Base-by-base conservation (phyloP, 2,113 vertebrate genomes). In the Alethe diademata region DNA sequence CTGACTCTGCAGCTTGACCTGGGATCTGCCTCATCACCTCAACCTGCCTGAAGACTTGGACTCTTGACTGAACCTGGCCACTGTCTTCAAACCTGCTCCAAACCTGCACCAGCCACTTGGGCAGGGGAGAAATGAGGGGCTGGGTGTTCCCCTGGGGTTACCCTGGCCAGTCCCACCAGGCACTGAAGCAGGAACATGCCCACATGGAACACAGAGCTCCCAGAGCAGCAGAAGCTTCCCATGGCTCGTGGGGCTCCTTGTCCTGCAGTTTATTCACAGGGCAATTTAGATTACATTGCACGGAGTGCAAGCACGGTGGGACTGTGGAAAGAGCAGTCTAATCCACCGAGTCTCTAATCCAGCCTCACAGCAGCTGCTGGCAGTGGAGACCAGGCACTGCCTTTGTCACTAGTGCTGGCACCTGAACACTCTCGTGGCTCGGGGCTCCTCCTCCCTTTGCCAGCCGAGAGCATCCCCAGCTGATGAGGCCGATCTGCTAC, bases 241-340 rank as follows among this genome's bases (percentile, higher is more conserved):
- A 1, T 0, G 14, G 14, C 33, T 86, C 1, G 0, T 2, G 26
- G 26, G 45, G 25, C 10, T 88, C 29, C 42, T 70, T 48, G 19
- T 16, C 20, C 35, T 26, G 25, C 26, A 50, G 33, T 24, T 83
- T 57, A 47, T 28, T 43, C 12, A 38, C 25, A 11, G 6, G 12
- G 2, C 3, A 58, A 23, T 67, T 56, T 11, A 15, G 10, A 25
- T 90, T 9, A 9, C 12, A 33, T 4, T 40, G 29, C 58, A 60
- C 40, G n/a, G n/a, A 67, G 17, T 15, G 25, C 12, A 28, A 25
- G 42, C 33, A 16, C 0, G 1, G 36, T n/a, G 64, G 33, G 18
- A 28, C 51, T 2, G 2, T 13, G 11, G 35, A 47, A 86, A 86
- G 71, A 82, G 29, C 76, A 64, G 65, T 36, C 16, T 72, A 18